These are phyloP conservation scores for Calameuta filiformis DNA, from an alignment of 2,888 invertebrate genomes.

Conservation along the genomic window DNA sequence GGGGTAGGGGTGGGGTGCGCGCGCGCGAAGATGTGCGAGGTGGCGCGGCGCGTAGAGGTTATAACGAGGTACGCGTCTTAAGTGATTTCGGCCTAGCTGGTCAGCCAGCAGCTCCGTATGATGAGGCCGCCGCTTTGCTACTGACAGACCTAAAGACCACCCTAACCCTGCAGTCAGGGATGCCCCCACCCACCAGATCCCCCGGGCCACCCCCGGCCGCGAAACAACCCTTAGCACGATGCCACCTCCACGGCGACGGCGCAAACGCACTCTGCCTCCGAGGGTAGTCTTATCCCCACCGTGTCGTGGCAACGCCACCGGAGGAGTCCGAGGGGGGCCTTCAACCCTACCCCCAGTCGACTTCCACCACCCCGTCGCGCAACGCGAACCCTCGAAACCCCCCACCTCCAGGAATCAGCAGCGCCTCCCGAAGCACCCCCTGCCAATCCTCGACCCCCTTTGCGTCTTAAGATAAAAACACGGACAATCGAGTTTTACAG, in stretches of 20 bases:
- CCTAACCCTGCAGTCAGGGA: constrained; percentile 62
- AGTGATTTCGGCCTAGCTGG: constrained; percentile 61
- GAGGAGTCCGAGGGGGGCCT: neutral
- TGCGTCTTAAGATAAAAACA: constrained; percentile 65
- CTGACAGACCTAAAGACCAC: constrained; percentile 64
- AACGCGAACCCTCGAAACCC: constrained; percentile 30
- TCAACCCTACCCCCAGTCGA: constrained; percentile 36
- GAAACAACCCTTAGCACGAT: constrained; percentile 62
- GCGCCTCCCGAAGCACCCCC: constrained; percentile 31
- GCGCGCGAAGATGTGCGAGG: constrained; percentile 48
- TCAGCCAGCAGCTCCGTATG: constrained; percentile 65
- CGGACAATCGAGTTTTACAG: constrained; percentile 61
- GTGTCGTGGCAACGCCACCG: constrained; percentile 29
- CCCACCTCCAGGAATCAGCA: constrained; percentile 29
- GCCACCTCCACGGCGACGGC: constrained; percentile 62
- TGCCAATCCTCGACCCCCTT: constrained; percentile 31
- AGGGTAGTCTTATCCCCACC: constrained; percentile 66
- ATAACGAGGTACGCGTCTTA: constrained; percentile 64
- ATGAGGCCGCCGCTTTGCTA: constrained; percentile 67
- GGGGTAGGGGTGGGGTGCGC: constrained; percentile 36
- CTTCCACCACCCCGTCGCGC: constrained; percentile 31
- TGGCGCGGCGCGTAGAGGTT: constrained; percentile 32
- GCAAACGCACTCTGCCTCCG: constrained; percentile 62
- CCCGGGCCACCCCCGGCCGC: constrained; percentile 39
- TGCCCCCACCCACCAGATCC: constrained; percentile 33